Percentiles rank a stretch among this genome's conserved stretches.
Conservation (phyloP, 2,888 invertebrate species). For the Bombylius discolor region DNA sequence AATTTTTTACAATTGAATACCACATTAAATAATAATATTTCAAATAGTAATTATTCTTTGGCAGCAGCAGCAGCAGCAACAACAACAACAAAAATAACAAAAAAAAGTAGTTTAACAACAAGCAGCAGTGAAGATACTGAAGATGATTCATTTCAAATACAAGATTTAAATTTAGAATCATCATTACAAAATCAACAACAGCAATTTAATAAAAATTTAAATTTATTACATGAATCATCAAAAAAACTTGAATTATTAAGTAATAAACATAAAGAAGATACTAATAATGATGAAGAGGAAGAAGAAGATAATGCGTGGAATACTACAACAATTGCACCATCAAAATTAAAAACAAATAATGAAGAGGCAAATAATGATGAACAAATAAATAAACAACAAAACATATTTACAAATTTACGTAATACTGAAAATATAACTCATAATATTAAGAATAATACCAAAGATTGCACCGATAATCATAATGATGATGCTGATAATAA, state of each 20-base stretch:
- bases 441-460: constrained; percentile 21
- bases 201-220: too few relatives aligned
- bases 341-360: too few relatives aligned
- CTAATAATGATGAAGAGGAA: not conserved
- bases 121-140: constrained; percentile 14
- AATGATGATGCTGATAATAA: constrained; percentile 15
- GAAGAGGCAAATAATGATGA: too few relatives aligned
- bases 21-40: constrained; percentile 19
- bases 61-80: not conserved
- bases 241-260: constrained; percentile 22
- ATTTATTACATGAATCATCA: constrained; percentile 11
- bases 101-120: not conserved
- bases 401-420: too few relatives aligned
- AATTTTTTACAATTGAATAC: constrained; percentile 16
- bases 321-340: too few relatives aligned
- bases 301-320: too few relatives aligned
- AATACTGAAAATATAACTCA: not conserved
- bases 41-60: constrained; percentile 12
- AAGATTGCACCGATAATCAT: constrained; percentile 21
- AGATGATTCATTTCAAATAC: not conserved
- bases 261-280: constrained; percentile 8
- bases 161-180: too few relatives aligned
- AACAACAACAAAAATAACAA: not conserved
- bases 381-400: too few relatives aligned
- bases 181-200: not conserved